Conservation (phyloP, 2,113 vertebrate species). For the Apteryx mantelli region DNA sequence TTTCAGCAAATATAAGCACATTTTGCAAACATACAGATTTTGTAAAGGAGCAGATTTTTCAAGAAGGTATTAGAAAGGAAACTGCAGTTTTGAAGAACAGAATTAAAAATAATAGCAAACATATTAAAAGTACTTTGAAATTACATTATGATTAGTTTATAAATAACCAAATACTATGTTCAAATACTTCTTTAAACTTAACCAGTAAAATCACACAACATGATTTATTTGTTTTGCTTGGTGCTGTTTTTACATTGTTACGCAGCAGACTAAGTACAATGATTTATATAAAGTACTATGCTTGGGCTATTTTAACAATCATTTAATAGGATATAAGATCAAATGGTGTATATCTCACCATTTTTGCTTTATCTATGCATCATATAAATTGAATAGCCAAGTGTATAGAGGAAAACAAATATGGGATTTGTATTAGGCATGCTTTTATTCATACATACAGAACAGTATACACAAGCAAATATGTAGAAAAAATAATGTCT, state of each 20-base stretch:
- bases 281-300: not conserved
- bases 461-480: not conserved
- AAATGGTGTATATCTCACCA: not conserved
- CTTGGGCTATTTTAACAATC: conserved; percentile 15
- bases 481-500: not conserved
- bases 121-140: not conserved
- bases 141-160: conserved; percentile 5
- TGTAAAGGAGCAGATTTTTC: conserved; percentile 11
- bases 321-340: conserved; percentile 28
- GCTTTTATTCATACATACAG: not conserved
- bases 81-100: not conserved
- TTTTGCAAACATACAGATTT: conserved; percentile 4
- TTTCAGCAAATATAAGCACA: conserved; percentile 30
- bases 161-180: conserved; percentile 4
- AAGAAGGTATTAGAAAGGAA: not conserved
- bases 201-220: not conserved
- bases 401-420: not conserved
- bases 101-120: not conserved
- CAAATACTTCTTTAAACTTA: conserved; percentile 20
- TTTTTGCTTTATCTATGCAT: conserved; percentile 17
- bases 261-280: not conserved
- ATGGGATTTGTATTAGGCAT: not conserved
- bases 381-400: conserved; percentile 16
- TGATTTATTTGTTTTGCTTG: not conserved
- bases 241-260: not conserved